These are phyloP conservation scores for Hydrotaea cyrtoneurina DNA, from an alignment of 2,888 invertebrate genomes.

Conservation along the genomic window DNA sequence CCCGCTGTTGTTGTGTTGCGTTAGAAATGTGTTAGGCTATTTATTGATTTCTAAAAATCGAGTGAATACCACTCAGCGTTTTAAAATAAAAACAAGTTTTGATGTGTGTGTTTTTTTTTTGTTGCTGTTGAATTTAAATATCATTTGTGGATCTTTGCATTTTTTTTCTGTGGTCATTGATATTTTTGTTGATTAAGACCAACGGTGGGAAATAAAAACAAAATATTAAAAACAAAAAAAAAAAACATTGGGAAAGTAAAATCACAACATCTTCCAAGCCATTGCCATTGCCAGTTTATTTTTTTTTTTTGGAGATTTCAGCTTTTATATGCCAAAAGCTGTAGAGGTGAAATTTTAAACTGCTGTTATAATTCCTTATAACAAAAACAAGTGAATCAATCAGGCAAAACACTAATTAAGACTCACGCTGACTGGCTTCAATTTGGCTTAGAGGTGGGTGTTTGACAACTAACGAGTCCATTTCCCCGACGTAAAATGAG, in stretches of 20 bases:
- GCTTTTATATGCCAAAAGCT: too few relatives aligned
- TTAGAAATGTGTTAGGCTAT: neutral
- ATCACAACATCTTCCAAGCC: too few relatives aligned
- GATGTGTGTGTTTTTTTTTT: too few relatives aligned
- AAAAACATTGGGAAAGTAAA: constrained; percentile 8
- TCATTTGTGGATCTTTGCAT: neutral
- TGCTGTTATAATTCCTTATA: too few relatives aligned
- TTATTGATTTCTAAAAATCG: neutral
- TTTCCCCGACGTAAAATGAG: neutral
- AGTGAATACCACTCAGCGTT: too few relatives aligned
- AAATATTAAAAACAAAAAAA: too few relatives aligned
- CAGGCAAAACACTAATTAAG: too few relatives aligned
- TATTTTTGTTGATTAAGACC: constrained; percentile 25
- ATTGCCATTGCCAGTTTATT: neutral
- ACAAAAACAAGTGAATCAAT: too few relatives aligned
- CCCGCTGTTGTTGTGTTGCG: neutral
- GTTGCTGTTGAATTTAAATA: constrained; percentile 16
- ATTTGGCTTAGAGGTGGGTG: neutral
- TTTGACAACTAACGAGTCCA: neutral
- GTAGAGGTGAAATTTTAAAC: too few relatives aligned
- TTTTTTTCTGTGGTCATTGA: neutral
- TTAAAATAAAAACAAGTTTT: constrained; percentile 28
- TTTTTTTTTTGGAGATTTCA: too few relatives aligned
- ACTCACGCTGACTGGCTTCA: too few relatives aligned
- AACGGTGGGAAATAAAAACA: constrained; percentile 44